These are phyloP conservation scores for Adelognathus sp. DNA, from an alignment of 2,888 invertebrate species.

Conservation along the genomic window DNA sequence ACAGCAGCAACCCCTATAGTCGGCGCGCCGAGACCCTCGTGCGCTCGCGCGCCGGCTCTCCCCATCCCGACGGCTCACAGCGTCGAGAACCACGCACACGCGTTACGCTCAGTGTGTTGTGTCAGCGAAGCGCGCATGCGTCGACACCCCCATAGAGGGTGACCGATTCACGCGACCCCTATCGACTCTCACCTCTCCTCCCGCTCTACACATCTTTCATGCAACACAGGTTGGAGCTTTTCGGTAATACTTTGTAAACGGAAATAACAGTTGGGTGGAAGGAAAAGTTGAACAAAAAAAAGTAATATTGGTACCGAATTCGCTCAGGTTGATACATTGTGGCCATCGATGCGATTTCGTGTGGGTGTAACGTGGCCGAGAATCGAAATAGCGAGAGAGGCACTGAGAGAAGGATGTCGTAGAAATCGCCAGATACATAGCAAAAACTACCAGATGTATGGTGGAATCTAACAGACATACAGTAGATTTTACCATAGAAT, in stretches of 20 bases:
- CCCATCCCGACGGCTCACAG: neutral
- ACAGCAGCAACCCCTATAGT: conserved; percentile 32
- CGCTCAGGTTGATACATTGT: too few species aligned
- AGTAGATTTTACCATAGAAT: too few species aligned
- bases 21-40: conserved; percentile 27
- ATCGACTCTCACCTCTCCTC: conserved; percentile 34
- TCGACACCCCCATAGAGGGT: conserved; percentile 31
- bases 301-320: neutral
- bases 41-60: conserved; percentile 47
- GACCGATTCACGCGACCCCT: conserved; percentile 56
- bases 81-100: neutral
- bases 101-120: neutral
- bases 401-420: too few species aligned
- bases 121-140: conserved; percentile 44
- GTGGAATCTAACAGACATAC: too few species aligned
- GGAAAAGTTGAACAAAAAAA: too few species aligned
- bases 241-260: neutral
- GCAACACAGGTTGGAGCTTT: neutral
- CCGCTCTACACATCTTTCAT: conserved; percentile 30
- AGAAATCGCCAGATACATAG: too few species aligned
- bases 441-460: too few species aligned
- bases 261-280: neutral
- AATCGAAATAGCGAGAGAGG: too few species aligned
- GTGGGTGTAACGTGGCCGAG: too few species aligned
- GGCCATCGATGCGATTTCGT: too few species aligned